phyloP scores from a whole-genome alignment of 2,888 invertebrate species.

The Ommatoiulus sabulosus region DNA sequence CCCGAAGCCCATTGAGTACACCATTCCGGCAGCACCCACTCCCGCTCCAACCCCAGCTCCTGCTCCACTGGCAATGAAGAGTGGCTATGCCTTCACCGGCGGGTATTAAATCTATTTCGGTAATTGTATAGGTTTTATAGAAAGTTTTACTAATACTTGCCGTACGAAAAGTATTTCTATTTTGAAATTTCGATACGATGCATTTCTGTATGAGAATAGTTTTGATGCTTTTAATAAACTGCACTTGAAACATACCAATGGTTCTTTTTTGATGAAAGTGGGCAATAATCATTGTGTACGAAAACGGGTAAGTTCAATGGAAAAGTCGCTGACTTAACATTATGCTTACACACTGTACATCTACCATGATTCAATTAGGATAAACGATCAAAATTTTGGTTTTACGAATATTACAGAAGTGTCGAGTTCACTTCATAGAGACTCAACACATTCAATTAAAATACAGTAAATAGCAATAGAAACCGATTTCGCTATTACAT shows the following conservation, averaged over 20 bases:
- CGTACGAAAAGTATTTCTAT: neutral
- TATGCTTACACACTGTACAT: too few relatives aligned
- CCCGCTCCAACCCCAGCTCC: conserved; percentile 47
- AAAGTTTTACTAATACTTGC: neutral
- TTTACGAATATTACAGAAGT: too few relatives aligned
- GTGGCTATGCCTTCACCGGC: conserved; percentile 35
- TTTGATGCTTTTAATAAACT: conserved; percentile 14
- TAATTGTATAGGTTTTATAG: neutral
- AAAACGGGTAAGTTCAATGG: too few relatives aligned
- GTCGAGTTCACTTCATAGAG: too few relatives aligned
- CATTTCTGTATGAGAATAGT: conserved; percentile 32
- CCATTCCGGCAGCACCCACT: neutral
- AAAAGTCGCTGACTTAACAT: too few relatives aligned
- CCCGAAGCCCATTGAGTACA: neutral
- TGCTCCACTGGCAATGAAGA: neutral
- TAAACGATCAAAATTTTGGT: too few relatives aligned
- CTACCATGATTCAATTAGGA: too few relatives aligned
- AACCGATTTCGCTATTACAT: too few relatives aligned
- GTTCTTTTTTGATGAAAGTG: neutral
- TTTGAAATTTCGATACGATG: conserved; percentile 16
- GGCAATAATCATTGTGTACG: neutral
- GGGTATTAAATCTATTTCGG: neutral
- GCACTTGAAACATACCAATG: neutral
- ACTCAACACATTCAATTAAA: too few relatives aligned
- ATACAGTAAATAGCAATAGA: too few relatives aligned